These are phyloP conservation scores for Cherax destructor DNA, from an alignment of 1,140 invertebrate species.

Conservation along the genomic window DNA sequence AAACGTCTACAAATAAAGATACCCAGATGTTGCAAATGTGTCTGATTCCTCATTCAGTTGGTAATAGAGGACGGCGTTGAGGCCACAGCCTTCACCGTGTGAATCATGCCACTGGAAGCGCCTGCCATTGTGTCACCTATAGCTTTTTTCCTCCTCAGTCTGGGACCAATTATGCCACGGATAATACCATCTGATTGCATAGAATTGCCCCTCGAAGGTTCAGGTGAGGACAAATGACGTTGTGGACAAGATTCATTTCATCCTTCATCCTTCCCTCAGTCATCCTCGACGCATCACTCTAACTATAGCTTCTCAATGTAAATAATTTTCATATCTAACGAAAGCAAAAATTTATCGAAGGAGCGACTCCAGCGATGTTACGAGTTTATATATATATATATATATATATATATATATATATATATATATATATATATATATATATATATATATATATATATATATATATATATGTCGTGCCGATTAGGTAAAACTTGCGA, in stretches of 20 bases:
- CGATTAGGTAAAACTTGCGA: too few relatives aligned
- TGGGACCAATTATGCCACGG: constrained; percentile 23
- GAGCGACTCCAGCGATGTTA: too few relatives aligned
- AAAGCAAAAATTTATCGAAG: too few relatives aligned
- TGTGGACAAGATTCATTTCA: background rate
- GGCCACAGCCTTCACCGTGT: constrained; percentile 1
- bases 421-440: too few relatives aligned
- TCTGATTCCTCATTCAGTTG: background rate
- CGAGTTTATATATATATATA: too few relatives aligned
- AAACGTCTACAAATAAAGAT: too few relatives aligned
- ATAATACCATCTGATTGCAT: constrained; percentile 56
- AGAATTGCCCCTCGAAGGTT: constrained; percentile 1
- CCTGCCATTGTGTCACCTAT: constrained; percentile 14
- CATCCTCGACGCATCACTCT: background rate
- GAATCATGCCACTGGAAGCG: constrained; percentile 13
- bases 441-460: too few relatives aligned
- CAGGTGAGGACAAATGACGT: background rate
- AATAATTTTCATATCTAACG: too few relatives aligned
- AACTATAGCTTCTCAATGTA: background rate
- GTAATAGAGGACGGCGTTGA: constrained; percentile 23
- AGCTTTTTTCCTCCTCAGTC: constrained; percentile 18
- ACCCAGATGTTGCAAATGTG: too few relatives aligned
- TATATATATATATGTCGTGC: too few relatives aligned
- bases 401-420: too few relatives aligned
- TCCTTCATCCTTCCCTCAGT: background rate